Percentiles rank a stretch among this genome's conserved stretches.
Evolutionary conservation across 1,140 invertebrate genomes (phyloP).

Genomic region (Nomia melanderi): DNA sequence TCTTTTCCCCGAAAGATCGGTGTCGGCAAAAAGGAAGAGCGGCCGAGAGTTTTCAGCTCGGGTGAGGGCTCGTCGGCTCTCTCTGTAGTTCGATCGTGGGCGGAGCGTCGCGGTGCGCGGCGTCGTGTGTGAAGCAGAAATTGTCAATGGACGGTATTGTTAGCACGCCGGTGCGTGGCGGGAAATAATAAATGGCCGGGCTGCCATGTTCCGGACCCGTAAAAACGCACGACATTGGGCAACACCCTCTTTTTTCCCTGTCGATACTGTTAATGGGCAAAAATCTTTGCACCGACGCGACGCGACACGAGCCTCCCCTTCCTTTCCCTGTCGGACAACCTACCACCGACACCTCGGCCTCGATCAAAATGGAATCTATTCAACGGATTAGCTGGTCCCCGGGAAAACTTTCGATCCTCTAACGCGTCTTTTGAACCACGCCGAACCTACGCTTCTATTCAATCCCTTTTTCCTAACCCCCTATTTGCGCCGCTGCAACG

Average conservation of each 20-base stretch:
- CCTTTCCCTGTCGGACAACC: conserved; percentile 9
- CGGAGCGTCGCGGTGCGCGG: conserved; percentile 77
- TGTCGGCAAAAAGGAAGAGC: conserved; percentile 7
- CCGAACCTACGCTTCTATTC: not conserved
- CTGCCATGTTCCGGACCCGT: conserved; percentile 55
- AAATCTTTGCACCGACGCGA: conserved; percentile 30
- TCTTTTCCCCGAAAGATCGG: conserved; percentile 35
- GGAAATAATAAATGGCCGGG: conserved; percentile 77
- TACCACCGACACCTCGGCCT: conserved; percentile 8
- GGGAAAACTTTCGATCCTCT: not conserved
- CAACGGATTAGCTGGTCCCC: not conserved
- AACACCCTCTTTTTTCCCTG: conserved; percentile 17
- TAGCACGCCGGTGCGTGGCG: conserved; percentile 57
- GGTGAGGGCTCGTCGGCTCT: conserved; percentile 63
- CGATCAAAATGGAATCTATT: conserved; percentile 32
- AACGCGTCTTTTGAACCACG: not conserved
- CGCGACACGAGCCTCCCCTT: conserved; percentile 22
- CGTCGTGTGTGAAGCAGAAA: conserved; percentile 77
- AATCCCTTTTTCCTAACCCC: too few species aligned
- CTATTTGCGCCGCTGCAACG: not conserved
- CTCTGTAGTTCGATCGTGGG: conserved; percentile 78
- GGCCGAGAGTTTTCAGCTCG: not conserved
- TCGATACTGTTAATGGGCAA: conserved; percentile 40
- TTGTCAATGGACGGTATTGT: conserved; percentile 79
- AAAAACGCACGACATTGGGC: conserved; percentile 45